A percentile compares a stretch with the other conserved stretches of the same genome.
phyloP scores from a whole-genome alignment of 1,140 invertebrate species.

The Drosophila littoralis region DNA sequence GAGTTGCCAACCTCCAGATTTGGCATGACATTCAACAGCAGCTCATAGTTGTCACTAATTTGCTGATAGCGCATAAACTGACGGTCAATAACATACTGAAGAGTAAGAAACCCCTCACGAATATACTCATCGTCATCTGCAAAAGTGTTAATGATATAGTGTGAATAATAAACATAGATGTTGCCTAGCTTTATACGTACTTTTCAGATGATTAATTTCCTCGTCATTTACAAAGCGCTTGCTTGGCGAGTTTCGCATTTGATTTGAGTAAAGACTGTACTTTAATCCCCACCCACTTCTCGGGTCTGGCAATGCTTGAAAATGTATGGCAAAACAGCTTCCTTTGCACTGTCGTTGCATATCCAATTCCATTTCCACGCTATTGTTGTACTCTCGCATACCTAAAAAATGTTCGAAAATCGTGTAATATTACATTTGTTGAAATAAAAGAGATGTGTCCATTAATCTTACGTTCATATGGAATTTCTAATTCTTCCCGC shows the following conservation, averaged over 20 bases:
- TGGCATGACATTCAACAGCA: slow-evolving; percentile 68
- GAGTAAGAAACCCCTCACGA: slow-evolving; percentile 61
- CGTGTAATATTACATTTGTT: no score
- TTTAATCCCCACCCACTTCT: slow-evolving; percentile 23
- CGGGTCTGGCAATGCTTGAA: slow-evolving; percentile 41
- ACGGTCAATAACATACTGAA: slow-evolving; percentile 67
- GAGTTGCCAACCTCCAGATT: slow-evolving; percentile 49
- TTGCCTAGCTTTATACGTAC: slow-evolving; percentile 19
- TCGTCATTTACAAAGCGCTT: slow-evolving; percentile 76
- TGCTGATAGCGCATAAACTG: slow-evolving; percentile 60
- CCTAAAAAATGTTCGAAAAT: slow-evolving; percentile 27
- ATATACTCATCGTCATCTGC: slow-evolving; percentile 78
- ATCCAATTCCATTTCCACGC: slow-evolving; percentile 59
- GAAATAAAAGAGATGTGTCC: not conserved
- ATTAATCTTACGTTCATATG: slow-evolving; percentile 72
- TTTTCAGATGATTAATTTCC: slow-evolving; percentile 64
- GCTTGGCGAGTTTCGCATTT: slow-evolving; percentile 61
- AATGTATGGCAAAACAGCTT: slow-evolving; percentile 63
- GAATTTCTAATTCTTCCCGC: slow-evolving; percentile 73
- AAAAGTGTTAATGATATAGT: slow-evolving; percentile 13
- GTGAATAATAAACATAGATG: not conserved
- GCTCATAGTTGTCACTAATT: slow-evolving; percentile 39
- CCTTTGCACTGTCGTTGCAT: slow-evolving; percentile 67
- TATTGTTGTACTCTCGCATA: slow-evolving; percentile 60
- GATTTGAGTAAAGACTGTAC: slow-evolving; percentile 66